Conservation (phyloP, 2,797 vertebrate species). For the Acipenser oxyrinchus region DNA sequence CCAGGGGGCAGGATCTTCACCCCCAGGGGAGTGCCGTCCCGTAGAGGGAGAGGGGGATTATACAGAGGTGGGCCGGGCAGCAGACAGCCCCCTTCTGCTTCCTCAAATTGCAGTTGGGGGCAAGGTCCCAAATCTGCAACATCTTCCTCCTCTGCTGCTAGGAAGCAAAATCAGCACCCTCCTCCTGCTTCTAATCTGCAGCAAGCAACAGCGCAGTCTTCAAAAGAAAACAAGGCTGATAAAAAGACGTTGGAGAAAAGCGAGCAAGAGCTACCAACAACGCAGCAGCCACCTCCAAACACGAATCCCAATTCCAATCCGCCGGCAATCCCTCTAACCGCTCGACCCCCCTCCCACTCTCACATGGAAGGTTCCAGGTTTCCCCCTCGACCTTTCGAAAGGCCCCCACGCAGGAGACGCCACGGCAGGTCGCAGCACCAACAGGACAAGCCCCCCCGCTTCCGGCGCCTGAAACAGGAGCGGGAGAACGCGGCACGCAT, state of each 20-base stretch:
- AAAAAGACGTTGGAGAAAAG: background rate
- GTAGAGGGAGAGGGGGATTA: conserved; percentile 56
- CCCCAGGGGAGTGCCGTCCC: conserved; percentile 84
- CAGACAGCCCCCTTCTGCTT: conserved; percentile 29
- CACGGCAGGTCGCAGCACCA: conserved; percentile 82
- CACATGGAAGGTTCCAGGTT: conserved; percentile 38
- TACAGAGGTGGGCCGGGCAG: conserved; percentile 48
- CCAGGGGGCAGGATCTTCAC: conserved; percentile 78
- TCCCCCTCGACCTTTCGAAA: conserved; percentile 60
- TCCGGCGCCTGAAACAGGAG: conserved; percentile 80
- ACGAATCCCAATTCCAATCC: conserved; percentile 29
- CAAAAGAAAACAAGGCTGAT: background rate
- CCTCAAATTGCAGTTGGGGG: conserved; percentile 36
- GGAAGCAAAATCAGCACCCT: conserved; percentile 46
- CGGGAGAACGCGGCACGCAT: conserved; percentile 76
- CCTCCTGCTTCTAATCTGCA: background rate
- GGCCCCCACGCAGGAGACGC: conserved; percentile 67
- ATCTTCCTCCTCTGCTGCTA: conserved; percentile 33
- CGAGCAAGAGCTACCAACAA: conserved; percentile 22
- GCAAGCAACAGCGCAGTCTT: background rate
- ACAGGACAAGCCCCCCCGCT: conserved; percentile 87
- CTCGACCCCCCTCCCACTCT: conserved; percentile 31
- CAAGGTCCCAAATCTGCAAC: conserved; percentile 36
- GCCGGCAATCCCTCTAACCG: conserved; percentile 34
- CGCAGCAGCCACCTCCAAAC: conserved; percentile 15